Percentiles rank a stretch among this genome's conserved stretches.
These are phyloP conservation scores for Epinephelus awoara DNA, from an alignment of 2,797 vertebrate genomes.

Conservation along the genomic window DNA sequence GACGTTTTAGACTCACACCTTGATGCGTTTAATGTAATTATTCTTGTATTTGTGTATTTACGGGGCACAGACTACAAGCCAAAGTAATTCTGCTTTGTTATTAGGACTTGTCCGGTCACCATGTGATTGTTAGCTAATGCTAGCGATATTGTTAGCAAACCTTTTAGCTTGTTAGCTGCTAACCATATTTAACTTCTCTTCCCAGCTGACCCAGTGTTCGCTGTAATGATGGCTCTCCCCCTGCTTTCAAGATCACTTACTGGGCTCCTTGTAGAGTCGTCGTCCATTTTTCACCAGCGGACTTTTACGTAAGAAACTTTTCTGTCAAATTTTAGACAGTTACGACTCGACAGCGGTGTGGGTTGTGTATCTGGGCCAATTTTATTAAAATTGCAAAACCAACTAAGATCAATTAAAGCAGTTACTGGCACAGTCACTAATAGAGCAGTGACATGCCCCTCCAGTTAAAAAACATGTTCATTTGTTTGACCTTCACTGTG, in stretches of 20 bases:
- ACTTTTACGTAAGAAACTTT: slow-evolving; percentile 79
- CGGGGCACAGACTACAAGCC: fast-evolving
- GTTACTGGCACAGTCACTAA: neutral
- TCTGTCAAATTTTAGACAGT: neutral
- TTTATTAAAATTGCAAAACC: neutral
- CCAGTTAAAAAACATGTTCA: no score
- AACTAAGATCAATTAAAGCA: neutral
- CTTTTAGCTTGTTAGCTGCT: slow-evolving; percentile 36
- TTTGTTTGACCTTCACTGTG: slow-evolving; percentile 4
- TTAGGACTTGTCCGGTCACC: neutral
- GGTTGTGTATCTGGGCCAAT: neutral
- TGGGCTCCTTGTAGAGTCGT: slow-evolving; percentile 53
- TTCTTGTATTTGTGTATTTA: neutral
- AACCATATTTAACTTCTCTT: slow-evolving; percentile 34
- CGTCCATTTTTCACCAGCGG: slow-evolving; percentile 61
- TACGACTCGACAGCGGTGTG: neutral
- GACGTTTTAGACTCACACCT: neutral
- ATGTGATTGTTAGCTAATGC: slow-evolving; percentile 8
- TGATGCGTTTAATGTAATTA: fast-evolving
- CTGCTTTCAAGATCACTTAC: slow-evolving; percentile 61
- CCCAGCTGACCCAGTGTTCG: slow-evolving; percentile 3
- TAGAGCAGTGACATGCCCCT: neutral
- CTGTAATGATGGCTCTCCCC: slow-evolving; percentile 66
- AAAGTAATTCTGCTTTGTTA: fast-evolving
- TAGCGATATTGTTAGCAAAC: neutral